Conservation (phyloP, 1,140 invertebrate species). For the Eciton burchellii region DNA sequence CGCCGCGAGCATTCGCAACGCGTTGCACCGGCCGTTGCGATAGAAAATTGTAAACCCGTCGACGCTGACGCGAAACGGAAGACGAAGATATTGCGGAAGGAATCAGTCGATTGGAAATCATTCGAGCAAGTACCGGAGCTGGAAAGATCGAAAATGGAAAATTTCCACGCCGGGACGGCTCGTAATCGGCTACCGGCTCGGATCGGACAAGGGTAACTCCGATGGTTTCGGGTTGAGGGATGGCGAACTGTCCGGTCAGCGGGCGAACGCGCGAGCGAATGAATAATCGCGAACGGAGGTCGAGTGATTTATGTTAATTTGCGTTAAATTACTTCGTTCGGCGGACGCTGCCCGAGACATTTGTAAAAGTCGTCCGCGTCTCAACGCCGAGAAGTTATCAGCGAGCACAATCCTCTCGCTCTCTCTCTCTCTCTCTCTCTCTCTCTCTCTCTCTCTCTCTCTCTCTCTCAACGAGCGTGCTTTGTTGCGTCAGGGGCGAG, state of each 20-base stretch:
- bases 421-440: no score
- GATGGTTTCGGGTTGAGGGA: slow-evolving; percentile 58
- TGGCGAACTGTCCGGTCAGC: slow-evolving; percentile 37
- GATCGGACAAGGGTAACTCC: slow-evolving; percentile 46
- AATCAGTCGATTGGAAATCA: slow-evolving; percentile 58
- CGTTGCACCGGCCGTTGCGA: background rate
- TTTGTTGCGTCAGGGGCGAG: no score
- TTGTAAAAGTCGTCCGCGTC: slow-evolving; percentile 61
- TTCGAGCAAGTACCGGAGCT: slow-evolving; percentile 42
- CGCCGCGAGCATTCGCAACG: slow-evolving; percentile 7
- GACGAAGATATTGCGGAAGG: slow-evolving; percentile 55
- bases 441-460: no score
- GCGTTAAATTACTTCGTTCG: slow-evolving; percentile 79
- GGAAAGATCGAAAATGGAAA: slow-evolving; percentile 76
- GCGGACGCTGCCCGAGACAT: slow-evolving; percentile 53
- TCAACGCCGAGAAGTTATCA: background rate
- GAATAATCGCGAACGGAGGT: slow-evolving; percentile 70
- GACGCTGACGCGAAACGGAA: slow-evolving; percentile 47
- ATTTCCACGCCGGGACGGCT: slow-evolving; percentile 70
- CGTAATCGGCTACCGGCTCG: slow-evolving; percentile 69
- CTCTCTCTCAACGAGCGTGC: no score
- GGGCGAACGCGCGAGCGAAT: slow-evolving; percentile 61
- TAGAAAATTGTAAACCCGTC: slow-evolving; percentile 51
- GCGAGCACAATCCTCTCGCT: no score
- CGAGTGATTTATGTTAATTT: slow-evolving; percentile 80